Evolutionary conservation across 2,113 vertebrate genomes (phyloP).

Genomic region (Tiliqua scincoides): DNA sequence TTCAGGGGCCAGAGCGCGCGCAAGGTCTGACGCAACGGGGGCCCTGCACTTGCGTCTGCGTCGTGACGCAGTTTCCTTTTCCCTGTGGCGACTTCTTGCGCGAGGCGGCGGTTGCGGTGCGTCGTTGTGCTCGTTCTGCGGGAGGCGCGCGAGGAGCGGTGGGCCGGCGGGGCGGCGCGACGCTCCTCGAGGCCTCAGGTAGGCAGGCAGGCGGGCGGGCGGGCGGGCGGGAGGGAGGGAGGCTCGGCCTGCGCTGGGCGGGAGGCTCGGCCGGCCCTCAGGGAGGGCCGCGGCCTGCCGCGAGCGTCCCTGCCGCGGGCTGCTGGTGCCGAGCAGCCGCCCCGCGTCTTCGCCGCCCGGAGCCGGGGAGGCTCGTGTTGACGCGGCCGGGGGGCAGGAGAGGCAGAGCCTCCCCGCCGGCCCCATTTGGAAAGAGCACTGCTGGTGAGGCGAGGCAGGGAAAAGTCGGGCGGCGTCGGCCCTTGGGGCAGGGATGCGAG

Average conservation of each 20-base stretch:
- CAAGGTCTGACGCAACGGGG: background rate
- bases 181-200: background rate
- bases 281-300: too few relatives aligned
- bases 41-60: background rate
- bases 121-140: too few relatives aligned
- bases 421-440: too few relatives aligned
- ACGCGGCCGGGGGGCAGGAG: background rate
- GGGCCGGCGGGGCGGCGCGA: background rate
- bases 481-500: background rate
- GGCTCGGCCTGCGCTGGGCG: background rate
- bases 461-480: too few relatives aligned
- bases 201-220: too few relatives aligned
- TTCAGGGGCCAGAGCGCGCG: background rate
- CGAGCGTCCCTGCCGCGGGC: too few relatives aligned
- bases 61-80: constrained; percentile 6
- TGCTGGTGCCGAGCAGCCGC: too few relatives aligned
- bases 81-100: background rate
- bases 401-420: too few relatives aligned
- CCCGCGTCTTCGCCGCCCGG: too few relatives aligned
- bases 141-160: background rate
- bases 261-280: background rate
- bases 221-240: background rate
- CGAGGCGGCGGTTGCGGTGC: background rate
- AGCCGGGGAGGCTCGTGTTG: too few relatives aligned
- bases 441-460: background rate